Evolutionary conservation across 2,113 vertebrate genomes (phyloP), one percentile per base, ranked within the genome.

Genomic region (Oxyura jamaicensis): DNA sequence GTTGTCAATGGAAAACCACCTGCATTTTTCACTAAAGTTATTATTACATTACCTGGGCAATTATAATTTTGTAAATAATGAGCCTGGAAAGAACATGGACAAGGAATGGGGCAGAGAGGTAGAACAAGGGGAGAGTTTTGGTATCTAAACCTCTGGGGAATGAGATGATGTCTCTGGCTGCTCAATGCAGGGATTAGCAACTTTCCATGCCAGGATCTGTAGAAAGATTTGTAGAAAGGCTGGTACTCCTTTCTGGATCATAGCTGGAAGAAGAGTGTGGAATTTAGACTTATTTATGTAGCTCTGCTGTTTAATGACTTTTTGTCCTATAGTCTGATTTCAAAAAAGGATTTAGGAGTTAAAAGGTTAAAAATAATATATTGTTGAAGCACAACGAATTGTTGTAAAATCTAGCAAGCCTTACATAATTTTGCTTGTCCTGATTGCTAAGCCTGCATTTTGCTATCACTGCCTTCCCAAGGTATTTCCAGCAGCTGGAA

Each of bases 281-380:
- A 74, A 88, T 8, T 55, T 11, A 71, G 8, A 2, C 17, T 39
- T 88, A n/a, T 85, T 75, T 48, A 33, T 78, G 46, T 14, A 68
- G 7, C 56, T 11, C 4, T 71, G 5, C 8, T 79, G n/a, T 76
- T 85, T 91, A 80, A 66, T 50, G 16, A 65, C 2, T 25, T 84
- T 89, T 55, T 93, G 10, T 5, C 23, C 31, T 39, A 25, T 5
- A 36, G n/a, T 53, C 15, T 59, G 16, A 55, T 71, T 82, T 11
- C 13, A 63, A 42, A 86, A 86, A 13, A 68, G 28, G 8, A 58
- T 69, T 41, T 29, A 71, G 46, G 56, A 91, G 15, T 56, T 88
- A 55, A 79, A 90, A 87, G 53, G 39, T 84, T 93, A 92, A 83
- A 90, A 93, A 86, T 1, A 94, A 78, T 80, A 72, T 88, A 83